phyloP scores from a whole-genome alignment of 2,888 invertebrate species.

The Trachelus iudaicus region DNA sequence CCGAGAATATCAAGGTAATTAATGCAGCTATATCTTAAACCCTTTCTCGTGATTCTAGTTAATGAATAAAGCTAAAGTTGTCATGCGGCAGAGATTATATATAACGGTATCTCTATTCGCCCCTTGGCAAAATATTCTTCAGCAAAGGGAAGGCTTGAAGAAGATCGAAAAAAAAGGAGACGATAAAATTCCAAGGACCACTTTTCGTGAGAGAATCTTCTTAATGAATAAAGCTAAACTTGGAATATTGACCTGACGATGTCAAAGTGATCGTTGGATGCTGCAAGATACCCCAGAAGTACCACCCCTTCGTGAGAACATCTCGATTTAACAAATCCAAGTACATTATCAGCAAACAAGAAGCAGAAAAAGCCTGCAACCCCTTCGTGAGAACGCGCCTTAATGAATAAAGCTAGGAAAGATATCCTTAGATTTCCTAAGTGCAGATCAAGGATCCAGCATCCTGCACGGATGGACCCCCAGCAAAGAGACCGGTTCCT shows the following conservation, averaged over 20 bases:
- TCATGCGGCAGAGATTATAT: neutral
- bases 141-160: neutral
- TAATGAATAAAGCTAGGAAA: slow-evolving; percentile 54
- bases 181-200: neutral
- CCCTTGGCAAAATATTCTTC: neutral
- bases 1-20: slow-evolving; percentile 25
- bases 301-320: neutral
- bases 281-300: neutral
- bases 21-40: slow-evolving; percentile 17
- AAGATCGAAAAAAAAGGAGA: neutral
- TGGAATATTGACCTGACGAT: neutral
- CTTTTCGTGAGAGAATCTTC: slow-evolving; percentile 38
- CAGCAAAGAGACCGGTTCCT: slow-evolving; percentile 50
- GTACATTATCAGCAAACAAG: neutral
- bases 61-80: slow-evolving; percentile 8
- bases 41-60: neutral
- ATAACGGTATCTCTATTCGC: neutral
- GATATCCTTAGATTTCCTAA: neutral
- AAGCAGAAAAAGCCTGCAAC: neutral
- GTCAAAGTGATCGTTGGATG: neutral
- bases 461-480: slow-evolving; percentile 29
- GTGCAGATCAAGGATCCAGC: neutral
- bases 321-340: neutral
- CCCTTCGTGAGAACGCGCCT: slow-evolving; percentile 33
- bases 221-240: slow-evolving; percentile 15